Conservation (phyloP, 2,113 vertebrate species). For the Delphinus delphis region DNA sequence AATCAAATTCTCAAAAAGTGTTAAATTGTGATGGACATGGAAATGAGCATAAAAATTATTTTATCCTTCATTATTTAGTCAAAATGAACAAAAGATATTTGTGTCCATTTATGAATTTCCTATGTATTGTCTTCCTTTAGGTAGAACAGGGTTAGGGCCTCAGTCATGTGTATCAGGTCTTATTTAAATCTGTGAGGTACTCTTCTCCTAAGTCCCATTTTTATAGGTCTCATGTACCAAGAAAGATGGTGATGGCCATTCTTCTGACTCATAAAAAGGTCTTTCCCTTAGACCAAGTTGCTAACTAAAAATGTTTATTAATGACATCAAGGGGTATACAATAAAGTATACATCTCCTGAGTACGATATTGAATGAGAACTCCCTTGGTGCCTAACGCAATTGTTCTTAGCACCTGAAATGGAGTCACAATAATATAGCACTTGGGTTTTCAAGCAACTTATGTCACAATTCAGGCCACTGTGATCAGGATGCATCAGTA, state of each 20-base stretch:
- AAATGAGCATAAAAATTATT: neutral
- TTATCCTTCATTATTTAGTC: neutral
- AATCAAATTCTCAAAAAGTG: neutral
- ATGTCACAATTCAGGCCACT: neutral
- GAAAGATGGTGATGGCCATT: neutral
- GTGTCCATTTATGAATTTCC: neutral
- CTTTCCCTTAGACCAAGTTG: neutral
- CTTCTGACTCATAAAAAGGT: neutral
- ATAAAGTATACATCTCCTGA: neutral
- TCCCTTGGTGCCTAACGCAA: neutral
- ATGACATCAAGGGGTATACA: neutral
- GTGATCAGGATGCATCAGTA: neutral
- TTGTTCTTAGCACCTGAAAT: neutral
- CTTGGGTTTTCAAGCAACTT: neutral
- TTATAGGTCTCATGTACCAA: neutral
- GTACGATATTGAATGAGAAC: neutral
- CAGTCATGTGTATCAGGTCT: neutral
- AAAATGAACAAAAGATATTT: neutral
- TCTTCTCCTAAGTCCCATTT: neutral
- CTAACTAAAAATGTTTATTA: neutral
- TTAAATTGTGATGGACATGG: neutral
- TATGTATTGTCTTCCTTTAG: neutral
- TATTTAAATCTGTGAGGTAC: accelerated
- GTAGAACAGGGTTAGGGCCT: no score
- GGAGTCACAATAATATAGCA: neutral